Percentiles rank a stretch among this genome's conserved stretches.
These are phyloP conservation scores for Morus bassanus DNA, from an alignment of 2,797 vertebrate genomes.

Conservation along the genomic window DNA sequence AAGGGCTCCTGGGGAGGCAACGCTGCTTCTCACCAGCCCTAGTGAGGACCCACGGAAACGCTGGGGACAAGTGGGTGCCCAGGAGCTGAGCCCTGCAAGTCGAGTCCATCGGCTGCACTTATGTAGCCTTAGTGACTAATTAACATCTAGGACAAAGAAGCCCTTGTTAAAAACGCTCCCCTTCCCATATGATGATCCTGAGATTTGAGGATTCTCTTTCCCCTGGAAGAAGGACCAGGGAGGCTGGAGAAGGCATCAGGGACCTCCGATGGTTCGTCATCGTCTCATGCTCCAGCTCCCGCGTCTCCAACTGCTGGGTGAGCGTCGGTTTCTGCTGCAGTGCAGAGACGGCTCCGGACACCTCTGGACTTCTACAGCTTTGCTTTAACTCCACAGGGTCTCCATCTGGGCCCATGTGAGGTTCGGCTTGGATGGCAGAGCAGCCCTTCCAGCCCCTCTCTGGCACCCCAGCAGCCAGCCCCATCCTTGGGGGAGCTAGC, in stretches of 20 bases:
- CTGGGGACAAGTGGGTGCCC: neutral
- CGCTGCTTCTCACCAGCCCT: neutral
- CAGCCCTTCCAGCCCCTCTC: neutral
- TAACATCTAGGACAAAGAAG: neutral
- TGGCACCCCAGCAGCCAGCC: too few species aligned
- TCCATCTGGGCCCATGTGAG: fast-evolving
- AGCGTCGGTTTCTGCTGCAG: neutral
- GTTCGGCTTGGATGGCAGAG: neutral
- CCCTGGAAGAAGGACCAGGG: neutral
- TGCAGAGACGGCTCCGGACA: too few species aligned
- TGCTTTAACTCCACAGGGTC: neutral
- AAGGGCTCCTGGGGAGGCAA: neutral
- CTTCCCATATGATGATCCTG: neutral
- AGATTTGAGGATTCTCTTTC: neutral
- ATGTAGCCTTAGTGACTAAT: neutral
- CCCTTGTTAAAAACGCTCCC: neutral
- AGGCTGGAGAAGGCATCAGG: neutral
- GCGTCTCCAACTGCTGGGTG: fast-evolving
- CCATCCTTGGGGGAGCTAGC: neutral
- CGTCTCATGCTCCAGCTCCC: neutral
- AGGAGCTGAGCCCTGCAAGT: neutral
- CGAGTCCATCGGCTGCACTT: neutral
- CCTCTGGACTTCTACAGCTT: neutral
- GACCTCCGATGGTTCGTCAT: neutral
- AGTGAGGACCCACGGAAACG: neutral